Evolutionary conservation across 2,113 vertebrate genomes (phyloP).

Genomic region (Mesembrinibis cayennensis): DNA sequence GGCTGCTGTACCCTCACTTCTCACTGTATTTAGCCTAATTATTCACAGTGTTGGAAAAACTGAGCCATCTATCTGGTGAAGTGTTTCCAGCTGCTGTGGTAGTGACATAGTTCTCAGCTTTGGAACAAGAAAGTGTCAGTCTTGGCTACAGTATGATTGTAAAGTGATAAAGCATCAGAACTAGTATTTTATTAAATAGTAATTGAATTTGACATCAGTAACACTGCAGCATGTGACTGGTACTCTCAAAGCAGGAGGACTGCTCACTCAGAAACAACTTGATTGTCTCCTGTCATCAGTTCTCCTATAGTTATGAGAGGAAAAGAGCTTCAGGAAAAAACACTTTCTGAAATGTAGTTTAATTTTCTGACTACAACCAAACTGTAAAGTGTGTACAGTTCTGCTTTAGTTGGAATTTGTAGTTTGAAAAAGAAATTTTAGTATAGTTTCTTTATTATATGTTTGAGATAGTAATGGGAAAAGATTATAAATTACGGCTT

Average conservation of each 20-base stretch:
- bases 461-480: background rate
- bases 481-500: background rate
- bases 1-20: conserved; percentile 5
- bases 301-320: background rate
- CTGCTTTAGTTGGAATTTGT: conserved; percentile 3
- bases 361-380: background rate
- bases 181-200: background rate
- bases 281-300: background rate
- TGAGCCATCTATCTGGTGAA: conserved; percentile 12
- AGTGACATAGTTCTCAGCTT: conserved; percentile 3
- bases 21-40: background rate
- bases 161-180: background rate
- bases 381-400: background rate
- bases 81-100: conserved; percentile 25
- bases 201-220: background rate
- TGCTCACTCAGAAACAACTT: background rate
- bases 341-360: background rate
- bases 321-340: background rate
- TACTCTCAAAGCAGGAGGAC: background rate
- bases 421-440: conserved; percentile 1
- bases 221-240: background rate
- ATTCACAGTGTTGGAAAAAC: conserved; percentile 40
- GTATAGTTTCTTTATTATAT: background rate
- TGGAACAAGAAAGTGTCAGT: conserved; percentile 10
- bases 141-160: background rate